Evolutionary conservation across 2,797 vertebrate genomes (phyloP).

Genomic region (Liparis tanakae): DNA sequence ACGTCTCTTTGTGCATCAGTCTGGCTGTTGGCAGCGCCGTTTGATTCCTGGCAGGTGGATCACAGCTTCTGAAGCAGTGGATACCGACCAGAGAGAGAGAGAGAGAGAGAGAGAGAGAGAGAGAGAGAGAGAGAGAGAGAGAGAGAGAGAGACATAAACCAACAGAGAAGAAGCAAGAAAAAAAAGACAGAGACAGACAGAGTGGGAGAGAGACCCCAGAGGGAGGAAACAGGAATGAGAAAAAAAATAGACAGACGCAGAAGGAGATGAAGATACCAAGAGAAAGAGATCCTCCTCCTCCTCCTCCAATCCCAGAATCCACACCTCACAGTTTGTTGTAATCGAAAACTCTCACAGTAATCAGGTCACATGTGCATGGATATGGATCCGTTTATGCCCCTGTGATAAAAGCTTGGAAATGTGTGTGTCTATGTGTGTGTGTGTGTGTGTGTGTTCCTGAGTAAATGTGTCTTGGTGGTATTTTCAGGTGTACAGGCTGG

Average conservation of each 20-base stretch:
- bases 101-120: conserved; percentile 43
- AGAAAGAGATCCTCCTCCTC: conserved; percentile 46
- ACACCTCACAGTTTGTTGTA: conserved; percentile 64
- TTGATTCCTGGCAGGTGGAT: conserved; percentile 82
- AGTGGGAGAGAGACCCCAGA: conserved; percentile 18
- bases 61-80: conserved; percentile 75
- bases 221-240: conserved; percentile 49
- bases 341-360: conserved; percentile 59
- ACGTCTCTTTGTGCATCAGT: conserved; percentile 68
- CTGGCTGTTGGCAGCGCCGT: conserved; percentile 72
- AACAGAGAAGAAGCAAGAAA: conserved; percentile 20
- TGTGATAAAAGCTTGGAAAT: conserved; percentile 18
- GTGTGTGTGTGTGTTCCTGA: neutral
- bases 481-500: conserved; percentile 10
- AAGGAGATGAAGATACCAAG: conserved; percentile 37
- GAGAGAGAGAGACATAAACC: conserved; percentile 41
- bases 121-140: conserved; percentile 27
- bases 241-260: conserved; percentile 45
- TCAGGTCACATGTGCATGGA: conserved; percentile 51
- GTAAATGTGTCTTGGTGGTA: neutral
- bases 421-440: neutral
- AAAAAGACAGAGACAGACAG: conserved; percentile 9
- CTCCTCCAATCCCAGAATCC: conserved; percentile 58
- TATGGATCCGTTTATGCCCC: conserved; percentile 30
- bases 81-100: conserved; percentile 51